Evolutionary conservation across 2,888 invertebrate genomes (phyloP).

Genomic region (Phengaris arion): DNA sequence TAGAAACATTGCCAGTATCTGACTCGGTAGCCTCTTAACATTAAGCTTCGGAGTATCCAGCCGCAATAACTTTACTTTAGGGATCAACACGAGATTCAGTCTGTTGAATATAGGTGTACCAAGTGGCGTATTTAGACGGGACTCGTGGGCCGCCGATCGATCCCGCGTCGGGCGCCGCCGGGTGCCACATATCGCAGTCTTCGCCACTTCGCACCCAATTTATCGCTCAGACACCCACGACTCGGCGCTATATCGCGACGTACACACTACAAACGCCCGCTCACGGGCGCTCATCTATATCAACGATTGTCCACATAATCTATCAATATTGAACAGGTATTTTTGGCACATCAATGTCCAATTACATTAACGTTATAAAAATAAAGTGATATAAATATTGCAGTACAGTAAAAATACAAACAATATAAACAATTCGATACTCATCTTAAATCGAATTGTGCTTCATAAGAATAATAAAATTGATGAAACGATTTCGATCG

Average conservation of each 20-base stretch:
- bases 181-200: conserved; percentile 71
- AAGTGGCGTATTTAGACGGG: conserved; percentile 37
- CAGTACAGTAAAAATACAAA: too few relatives aligned
- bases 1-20: too few relatives aligned
- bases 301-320: background rate
- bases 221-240: conserved; percentile 50
- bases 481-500: background rate
- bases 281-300: background rate
- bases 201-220: conserved; percentile 76
- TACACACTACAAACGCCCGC: background rate
- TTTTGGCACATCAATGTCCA: background rate
- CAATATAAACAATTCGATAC: too few relatives aligned
- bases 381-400: too few relatives aligned
- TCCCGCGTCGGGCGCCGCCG: conserved; percentile 46
- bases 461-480: background rate
- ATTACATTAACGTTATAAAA: background rate
- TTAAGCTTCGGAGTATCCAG: too few relatives aligned
- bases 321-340: background rate
- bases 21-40: too few relatives aligned
- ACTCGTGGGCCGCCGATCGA: conserved; percentile 48
- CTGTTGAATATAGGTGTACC: background rate
- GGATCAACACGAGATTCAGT: too few relatives aligned
- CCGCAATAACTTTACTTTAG: too few relatives aligned
- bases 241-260: conserved; percentile 3
- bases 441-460: too few relatives aligned